Evolutionary conservation across 2,113 vertebrate species (phyloP).

Genomic region (Isurus oxyrinchus): DNA sequence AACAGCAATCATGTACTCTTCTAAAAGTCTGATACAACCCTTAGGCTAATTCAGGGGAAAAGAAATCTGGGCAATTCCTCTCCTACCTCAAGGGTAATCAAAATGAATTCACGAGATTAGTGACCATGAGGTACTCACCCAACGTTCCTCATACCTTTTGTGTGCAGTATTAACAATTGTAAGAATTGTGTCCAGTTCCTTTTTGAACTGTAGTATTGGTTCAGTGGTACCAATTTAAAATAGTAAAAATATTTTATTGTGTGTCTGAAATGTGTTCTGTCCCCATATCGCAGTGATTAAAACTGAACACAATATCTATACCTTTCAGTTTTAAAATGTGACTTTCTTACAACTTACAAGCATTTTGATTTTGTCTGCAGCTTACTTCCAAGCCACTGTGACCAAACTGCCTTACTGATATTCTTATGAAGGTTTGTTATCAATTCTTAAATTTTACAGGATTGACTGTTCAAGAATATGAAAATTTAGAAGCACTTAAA

Average conservation of each 20-base stretch:
- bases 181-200: background rate
- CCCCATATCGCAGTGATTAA: background rate
- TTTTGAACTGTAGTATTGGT: background rate
- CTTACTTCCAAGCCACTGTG: background rate
- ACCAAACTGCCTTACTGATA: background rate
- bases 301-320: background rate
- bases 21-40: too few relatives aligned
- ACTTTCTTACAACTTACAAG: background rate
- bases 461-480: constrained; percentile 70
- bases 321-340: background rate
- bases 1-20: too few relatives aligned
- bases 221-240: background rate
- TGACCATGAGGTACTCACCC: background rate
- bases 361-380: background rate
- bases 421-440: background rate
- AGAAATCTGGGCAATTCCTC: too few relatives aligned
- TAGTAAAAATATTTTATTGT: background rate
- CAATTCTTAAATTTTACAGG: constrained; percentile 54
- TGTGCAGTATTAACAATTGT: background rate
- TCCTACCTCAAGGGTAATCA: background rate
- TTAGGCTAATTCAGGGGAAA: too few relatives aligned
- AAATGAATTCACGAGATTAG: too few relatives aligned
- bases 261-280: background rate
- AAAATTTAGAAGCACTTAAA: constrained; percentile 65
- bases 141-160: background rate